A percentile compares a stretch with the other conserved stretches of the same genome.
Conservation (phyloP, 2,888 invertebrate genomes). For the Malthinus flaveolus region DNA sequence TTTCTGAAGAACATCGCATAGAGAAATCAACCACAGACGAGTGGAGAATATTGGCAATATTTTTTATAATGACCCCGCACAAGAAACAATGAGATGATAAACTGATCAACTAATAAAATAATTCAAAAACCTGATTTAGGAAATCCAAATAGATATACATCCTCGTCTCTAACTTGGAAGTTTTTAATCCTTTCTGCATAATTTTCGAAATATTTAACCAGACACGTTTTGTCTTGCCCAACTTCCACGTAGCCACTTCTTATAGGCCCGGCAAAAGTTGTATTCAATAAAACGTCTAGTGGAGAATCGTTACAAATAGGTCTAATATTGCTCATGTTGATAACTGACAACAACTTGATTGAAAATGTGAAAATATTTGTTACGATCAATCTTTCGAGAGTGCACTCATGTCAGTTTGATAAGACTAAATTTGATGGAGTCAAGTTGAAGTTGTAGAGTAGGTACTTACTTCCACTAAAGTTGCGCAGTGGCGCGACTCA, state of each 20-base stretch:
- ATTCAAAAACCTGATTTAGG: slow-evolving; percentile 3
- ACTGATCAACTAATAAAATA: background rate
- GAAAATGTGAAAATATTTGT: no score
- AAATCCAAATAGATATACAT: background rate
- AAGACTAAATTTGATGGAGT: no score
- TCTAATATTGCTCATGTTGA: background rate
- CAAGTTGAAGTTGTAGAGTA: no score
- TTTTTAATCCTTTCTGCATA: slow-evolving; percentile 7
- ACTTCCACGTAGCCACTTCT: slow-evolving; percentile 5
- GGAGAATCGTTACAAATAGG: background rate
- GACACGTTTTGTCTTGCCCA: slow-evolving; percentile 4
- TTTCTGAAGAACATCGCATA: no score
- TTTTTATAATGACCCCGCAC: no score
- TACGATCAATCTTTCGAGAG: no score
- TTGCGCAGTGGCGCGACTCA: no score
- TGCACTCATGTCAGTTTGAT: no score
- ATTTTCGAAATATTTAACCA: background rate
- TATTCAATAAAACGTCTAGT: background rate
- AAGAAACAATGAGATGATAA: background rate
- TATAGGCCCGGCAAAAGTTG: background rate
- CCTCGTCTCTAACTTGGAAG: background rate
- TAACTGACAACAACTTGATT: no score
- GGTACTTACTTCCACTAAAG: no score
- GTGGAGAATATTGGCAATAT: no score
- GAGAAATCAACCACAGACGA: no score